phyloP scores from a whole-genome alignment of 2,113 vertebrate species.

The Propithecus coquereli region DNA sequence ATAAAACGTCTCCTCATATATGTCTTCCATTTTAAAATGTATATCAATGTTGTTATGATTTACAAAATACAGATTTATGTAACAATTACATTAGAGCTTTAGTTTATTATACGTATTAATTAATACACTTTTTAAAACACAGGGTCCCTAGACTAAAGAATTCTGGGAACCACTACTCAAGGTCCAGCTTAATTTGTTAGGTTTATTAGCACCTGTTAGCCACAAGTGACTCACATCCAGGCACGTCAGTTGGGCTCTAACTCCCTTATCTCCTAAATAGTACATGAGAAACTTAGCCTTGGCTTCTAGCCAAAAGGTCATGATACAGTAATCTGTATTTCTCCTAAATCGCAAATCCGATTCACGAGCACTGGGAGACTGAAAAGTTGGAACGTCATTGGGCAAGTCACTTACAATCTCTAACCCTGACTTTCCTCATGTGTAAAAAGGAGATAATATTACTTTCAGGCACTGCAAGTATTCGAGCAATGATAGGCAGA shows the following conservation, averaged over 20 bases:
- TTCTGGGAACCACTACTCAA: neutral
- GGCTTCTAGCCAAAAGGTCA: neutral
- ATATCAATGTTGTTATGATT: neutral
- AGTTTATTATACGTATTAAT: neutral
- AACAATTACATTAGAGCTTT: neutral
- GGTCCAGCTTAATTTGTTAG: neutral
- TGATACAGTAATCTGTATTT: neutral
- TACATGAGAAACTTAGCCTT: neutral
- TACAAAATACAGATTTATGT: neutral
- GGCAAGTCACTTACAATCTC: neutral
- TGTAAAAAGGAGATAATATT: neutral
- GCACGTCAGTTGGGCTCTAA: neutral
- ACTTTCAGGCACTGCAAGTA: neutral
- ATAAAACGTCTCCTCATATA: neutral
- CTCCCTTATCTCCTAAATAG: neutral
- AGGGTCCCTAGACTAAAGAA: neutral
- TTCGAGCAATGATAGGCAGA: fast-evolving
- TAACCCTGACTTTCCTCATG: neutral
- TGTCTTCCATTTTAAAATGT: neutral
- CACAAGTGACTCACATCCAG: neutral
- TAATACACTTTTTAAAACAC: neutral
- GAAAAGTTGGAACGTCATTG: neutral
- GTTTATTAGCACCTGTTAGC: neutral
- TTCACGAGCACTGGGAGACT: neutral
- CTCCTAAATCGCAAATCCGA: neutral